phyloP scores from a whole-genome alignment of 2,113 vertebrate genomes.

The Electrona antarctica region DNA sequence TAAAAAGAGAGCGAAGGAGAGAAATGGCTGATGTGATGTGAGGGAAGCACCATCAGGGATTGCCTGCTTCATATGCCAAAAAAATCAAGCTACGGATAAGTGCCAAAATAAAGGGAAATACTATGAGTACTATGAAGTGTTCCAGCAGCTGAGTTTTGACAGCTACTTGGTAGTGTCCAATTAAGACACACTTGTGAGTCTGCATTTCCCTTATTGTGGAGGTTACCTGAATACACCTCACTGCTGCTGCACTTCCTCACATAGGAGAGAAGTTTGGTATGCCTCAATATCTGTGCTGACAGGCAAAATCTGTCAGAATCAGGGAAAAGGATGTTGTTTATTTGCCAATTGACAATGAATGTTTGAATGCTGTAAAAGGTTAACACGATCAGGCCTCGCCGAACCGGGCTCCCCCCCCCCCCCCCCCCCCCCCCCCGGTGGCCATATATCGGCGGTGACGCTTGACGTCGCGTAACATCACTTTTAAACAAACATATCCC shows the following conservation, averaged over 20 bases:
- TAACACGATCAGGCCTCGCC: too few species aligned
- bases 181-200: constrained; percentile 6
- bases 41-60: constrained; percentile 10
- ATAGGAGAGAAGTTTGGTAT: background rate
- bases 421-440: too few species aligned
- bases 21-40: background rate
- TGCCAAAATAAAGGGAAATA: constrained; percentile 3
- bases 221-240: constrained; percentile 2
- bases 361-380: too few species aligned
- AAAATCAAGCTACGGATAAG: background rate
- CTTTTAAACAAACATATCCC: too few species aligned
- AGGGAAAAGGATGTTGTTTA: too few species aligned
- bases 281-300: background rate
- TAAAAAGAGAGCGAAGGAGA: constrained; percentile 24
- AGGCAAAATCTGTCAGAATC: background rate
- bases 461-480: too few species aligned
- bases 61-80: background rate
- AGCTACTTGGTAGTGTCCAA: background rate
- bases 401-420: too few species aligned
- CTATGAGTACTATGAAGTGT: constrained; percentile 3
- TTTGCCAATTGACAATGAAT: too few species aligned
- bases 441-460: too few species aligned
- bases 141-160: background rate
- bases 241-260: background rate
- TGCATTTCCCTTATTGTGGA: constrained; percentile 6